phyloP scores from a whole-genome alignment of 2,888 invertebrate species.

The Phasia obesa region DNA sequence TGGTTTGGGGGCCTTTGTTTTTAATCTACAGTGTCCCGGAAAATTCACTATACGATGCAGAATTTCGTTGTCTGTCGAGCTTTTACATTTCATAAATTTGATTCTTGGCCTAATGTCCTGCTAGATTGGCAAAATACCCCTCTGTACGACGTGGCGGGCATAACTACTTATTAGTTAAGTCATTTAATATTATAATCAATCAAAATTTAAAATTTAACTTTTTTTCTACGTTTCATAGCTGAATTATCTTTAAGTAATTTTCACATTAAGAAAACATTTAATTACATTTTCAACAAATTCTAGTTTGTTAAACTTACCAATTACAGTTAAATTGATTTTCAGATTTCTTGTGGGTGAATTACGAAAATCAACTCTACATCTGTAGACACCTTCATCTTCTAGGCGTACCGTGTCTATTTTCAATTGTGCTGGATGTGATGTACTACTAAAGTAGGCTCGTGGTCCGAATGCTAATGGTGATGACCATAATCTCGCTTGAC shows the following conservation, averaged over 20 bases:
- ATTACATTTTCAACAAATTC: background rate
- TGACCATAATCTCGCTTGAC: slow-evolving; percentile 92
- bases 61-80: no score
- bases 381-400: slow-evolving; percentile 87
- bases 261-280: background rate
- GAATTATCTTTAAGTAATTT: background rate
- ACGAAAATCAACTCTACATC: slow-evolving; percentile 89
- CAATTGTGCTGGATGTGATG: slow-evolving; percentile 90
- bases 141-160: no score
- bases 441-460: slow-evolving; percentile 92
- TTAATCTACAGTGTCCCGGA: no score
- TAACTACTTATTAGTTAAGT: no score
- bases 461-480: slow-evolving; percentile 89
- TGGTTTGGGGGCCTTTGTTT: no score
- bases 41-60: no score
- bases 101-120: no score
- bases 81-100: no score
- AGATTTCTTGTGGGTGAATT: slow-evolving; percentile 89
- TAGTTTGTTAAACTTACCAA: slow-evolving; percentile 84
- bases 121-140: no score
- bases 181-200: no score
- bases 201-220: no score
- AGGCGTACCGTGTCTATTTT: slow-evolving; percentile 86
- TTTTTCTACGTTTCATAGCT: no score
- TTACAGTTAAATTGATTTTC: slow-evolving; percentile 89